Evolutionary conservation across 2,888 invertebrate genomes (phyloP).

Genomic region (Andrena bicolor): DNA sequence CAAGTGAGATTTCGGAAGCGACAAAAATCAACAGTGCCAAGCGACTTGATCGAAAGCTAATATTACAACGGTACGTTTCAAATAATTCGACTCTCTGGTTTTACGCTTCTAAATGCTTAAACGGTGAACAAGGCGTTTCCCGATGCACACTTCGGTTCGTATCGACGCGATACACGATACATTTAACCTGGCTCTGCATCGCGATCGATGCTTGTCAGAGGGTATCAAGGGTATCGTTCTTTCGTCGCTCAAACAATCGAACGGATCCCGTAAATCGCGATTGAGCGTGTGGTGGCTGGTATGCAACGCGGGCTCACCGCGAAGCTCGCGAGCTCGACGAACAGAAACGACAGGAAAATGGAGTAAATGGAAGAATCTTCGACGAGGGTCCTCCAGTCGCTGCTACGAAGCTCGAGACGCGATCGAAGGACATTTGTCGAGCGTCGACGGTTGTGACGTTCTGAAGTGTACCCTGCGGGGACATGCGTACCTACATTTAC

Average conservation of each 20-base stretch:
- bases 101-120: background rate
- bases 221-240: constrained; percentile 12
- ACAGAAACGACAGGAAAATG: background rate
- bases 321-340: background rate
- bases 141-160: constrained; percentile 16
- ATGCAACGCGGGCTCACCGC: background rate
- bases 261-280: constrained; percentile 28
- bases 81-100: background rate
- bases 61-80: background rate
- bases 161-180: constrained; percentile 11
- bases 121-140: constrained; percentile 9
- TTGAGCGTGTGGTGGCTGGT: background rate
- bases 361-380: constrained; percentile 20
- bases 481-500: no score
- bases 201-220: constrained; percentile 36
- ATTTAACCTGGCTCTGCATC: constrained; percentile 23
- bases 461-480: background rate
- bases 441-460: background rate
- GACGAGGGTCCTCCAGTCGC: constrained; percentile 1
- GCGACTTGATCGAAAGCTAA: background rate
- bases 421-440: background rate
- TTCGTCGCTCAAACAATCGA: constrained; percentile 17
- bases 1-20: no score
- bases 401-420: background rate
- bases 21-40: background rate